Conservation (phyloP, 2,113 vertebrate genomes). For the Ginglymostoma cirratum region DNA sequence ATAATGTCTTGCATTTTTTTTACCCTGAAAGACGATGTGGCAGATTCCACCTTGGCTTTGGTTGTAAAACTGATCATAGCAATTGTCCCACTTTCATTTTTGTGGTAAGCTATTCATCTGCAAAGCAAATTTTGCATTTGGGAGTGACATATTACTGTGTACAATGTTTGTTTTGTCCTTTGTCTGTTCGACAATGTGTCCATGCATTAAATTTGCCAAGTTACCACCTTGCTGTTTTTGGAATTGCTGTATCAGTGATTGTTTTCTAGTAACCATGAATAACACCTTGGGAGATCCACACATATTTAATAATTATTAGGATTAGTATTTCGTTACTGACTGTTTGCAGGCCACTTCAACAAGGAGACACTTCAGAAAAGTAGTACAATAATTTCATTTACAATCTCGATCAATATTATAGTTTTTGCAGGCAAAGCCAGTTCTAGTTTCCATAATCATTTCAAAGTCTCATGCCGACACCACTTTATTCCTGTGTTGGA, state of each 20-base stretch:
- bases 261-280: not conserved
- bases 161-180: not conserved
- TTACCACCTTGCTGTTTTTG: not conserved
- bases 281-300: not conserved
- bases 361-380: not conserved
- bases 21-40: too few relatives aligned
- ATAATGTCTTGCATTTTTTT: not conserved
- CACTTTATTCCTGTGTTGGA: not conserved
- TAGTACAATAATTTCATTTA: not conserved
- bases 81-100: not conserved
- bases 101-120: not conserved
- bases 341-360: not conserved
- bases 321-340: not conserved
- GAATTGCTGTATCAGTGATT: not conserved
- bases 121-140: not conserved
- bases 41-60: not conserved
- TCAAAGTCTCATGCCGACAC: not conserved
- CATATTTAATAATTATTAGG: not conserved
- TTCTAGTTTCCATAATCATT: not conserved
- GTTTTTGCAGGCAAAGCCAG: not conserved
- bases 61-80: not conserved
- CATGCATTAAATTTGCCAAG: not conserved
- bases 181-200: not conserved
- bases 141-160: not conserved
- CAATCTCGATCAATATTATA: not conserved